Conservation (phyloP, 2,113 vertebrate species). For the Machaerirhynchus nigripectus region DNA sequence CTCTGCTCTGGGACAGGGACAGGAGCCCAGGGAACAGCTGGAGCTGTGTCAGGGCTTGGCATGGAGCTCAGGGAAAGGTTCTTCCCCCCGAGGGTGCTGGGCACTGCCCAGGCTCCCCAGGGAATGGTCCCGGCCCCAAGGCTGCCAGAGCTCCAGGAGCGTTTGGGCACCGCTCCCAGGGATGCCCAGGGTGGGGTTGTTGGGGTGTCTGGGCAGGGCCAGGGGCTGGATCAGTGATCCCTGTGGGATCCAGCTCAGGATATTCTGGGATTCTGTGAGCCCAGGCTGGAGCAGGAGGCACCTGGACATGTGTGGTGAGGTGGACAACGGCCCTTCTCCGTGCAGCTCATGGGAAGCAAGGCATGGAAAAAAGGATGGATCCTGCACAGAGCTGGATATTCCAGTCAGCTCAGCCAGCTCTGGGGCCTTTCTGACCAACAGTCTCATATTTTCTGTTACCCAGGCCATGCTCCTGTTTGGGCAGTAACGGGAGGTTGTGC, state of each 20-base stretch:
- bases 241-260: rapidly evolving
- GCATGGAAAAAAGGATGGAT: not conserved
- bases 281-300: not conserved
- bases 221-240: rapidly evolving
- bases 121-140: not conserved
- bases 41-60: not conserved
- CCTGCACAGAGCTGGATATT: not conserved
- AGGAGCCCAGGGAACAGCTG: not conserved
- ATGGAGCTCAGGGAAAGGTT: not conserved
- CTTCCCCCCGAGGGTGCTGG: not conserved
- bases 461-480: not conserved
- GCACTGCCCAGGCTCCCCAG: not conserved
- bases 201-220: not conserved
- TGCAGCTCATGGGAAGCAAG: not conserved
- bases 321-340: not conserved
- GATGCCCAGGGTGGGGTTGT: not conserved
- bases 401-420: not conserved
- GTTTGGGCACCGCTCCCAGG: not conserved
- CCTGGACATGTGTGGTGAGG: not conserved
- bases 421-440: not conserved
- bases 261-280: not conserved
- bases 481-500: not conserved
- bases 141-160: not conserved
- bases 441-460: not conserved
- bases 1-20: not conserved